phyloP scores from a whole-genome alignment of 23 tunicate species.

The Phallusia fumigata region DNA sequence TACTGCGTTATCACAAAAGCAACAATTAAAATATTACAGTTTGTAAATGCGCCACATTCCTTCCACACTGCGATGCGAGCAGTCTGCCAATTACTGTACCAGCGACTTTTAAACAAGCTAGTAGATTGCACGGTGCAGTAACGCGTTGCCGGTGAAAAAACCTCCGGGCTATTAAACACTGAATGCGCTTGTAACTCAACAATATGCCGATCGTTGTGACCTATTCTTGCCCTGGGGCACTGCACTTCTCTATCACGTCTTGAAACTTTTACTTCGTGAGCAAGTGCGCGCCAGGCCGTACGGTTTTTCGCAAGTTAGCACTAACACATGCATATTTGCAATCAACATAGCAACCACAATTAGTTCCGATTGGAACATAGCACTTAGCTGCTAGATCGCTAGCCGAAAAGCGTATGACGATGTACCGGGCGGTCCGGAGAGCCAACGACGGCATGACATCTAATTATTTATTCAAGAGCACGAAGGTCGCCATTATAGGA shows the following conservation, averaged over 20 bases:
- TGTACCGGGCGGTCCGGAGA: too few species aligned
- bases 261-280: background rate
- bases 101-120: background rate
- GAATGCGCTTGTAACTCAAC: background rate
- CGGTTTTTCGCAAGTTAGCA: background rate
- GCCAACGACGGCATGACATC: too few species aligned
- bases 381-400: background rate
- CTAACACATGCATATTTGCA: constrained; percentile 6
- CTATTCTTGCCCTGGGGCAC: background rate
- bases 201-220: background rate
- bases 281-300: background rate
- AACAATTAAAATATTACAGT: too few species aligned
- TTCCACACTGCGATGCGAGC: too few species aligned
- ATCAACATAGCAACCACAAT: background rate
- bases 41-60: too few species aligned
- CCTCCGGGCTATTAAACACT: background rate
- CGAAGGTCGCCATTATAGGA: constrained; percentile 1
- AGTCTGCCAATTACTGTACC: too few species aligned
- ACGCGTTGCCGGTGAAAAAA: background rate
- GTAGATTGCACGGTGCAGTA: background rate
- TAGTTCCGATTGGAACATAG: background rate
- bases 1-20: too few species aligned
- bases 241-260: background rate
- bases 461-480: constrained; percentile 1
- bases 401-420: background rate